Conservation (phyloP, 2,888 invertebrate species). For the Hoplodrina blanda region DNA sequence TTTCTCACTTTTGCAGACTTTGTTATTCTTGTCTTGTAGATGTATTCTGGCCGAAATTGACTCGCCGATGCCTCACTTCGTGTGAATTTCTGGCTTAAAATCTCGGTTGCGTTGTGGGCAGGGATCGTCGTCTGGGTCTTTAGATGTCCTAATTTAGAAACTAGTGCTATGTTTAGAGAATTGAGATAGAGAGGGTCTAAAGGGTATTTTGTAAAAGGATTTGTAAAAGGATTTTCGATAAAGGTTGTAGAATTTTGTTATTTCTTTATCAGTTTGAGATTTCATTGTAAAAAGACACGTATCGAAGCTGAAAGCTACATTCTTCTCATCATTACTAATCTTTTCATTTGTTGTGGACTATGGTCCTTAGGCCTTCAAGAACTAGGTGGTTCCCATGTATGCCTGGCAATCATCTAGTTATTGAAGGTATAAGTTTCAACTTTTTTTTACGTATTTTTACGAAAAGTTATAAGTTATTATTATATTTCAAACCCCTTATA, state of each 20-base stretch:
- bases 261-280: background rate
- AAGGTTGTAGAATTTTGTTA: background rate
- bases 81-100: constrained; percentile 58
- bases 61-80: constrained; percentile 42
- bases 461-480: too few relatives aligned
- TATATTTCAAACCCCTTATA: too few relatives aligned
- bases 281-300: too few relatives aligned
- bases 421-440: too few relatives aligned
- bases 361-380: too few relatives aligned
- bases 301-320: too few relatives aligned
- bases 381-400: too few relatives aligned
- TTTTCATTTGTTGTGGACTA: too few relatives aligned
- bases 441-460: too few relatives aligned
- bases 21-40: constrained; percentile 69
- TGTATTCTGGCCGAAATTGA: constrained; percentile 64
- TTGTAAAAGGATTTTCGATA: background rate
- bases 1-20: constrained; percentile 69
- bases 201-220: too few relatives aligned
- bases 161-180: constrained; percentile 3
- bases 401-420: too few relatives aligned
- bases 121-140: constrained; percentile 36
- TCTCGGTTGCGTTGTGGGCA: constrained; percentile 42
- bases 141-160: constrained; percentile 36
- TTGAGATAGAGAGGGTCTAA: background rate
- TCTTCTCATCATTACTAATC: too few relatives aligned